A percentile compares a stretch with the other conserved stretches of the same genome.
Evolutionary conservation across 23 tunicate genomes (phyloP).

Genomic region (Phallusia fumigata): DNA sequence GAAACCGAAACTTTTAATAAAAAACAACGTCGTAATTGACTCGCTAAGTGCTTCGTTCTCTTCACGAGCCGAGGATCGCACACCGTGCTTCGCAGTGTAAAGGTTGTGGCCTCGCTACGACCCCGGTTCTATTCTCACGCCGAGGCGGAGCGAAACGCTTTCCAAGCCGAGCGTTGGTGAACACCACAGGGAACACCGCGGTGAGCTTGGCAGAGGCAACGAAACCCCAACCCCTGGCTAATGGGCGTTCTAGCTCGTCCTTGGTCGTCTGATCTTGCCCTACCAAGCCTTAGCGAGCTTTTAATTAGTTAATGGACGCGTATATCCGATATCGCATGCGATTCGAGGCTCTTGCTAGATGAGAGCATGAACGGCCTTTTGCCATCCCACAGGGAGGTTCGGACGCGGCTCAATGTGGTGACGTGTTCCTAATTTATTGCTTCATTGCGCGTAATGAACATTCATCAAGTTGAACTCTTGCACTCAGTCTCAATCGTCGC

Average conservation of each 20-base stretch:
- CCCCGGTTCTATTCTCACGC: not conserved
- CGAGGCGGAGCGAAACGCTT: no score
- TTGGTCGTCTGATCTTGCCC: not conserved
- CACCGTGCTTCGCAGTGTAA: not conserved
- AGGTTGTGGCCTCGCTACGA: not conserved
- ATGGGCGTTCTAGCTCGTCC: not conserved
- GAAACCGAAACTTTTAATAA: no score
- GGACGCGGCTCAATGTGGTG: not conserved
- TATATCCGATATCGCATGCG: not conserved
- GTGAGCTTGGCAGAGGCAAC: not conserved
- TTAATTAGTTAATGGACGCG: conserved; percentile 2
- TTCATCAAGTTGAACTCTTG: conserved; percentile 24
- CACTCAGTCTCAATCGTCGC: conserved; percentile 3
- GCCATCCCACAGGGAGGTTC: conserved; percentile 14
- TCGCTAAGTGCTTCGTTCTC: no score
- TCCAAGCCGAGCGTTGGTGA: not conserved
- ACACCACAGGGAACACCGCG: conserved; percentile 1
- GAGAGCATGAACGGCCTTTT: not conserved
- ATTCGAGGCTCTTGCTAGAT: not conserved
- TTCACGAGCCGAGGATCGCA: not conserved
- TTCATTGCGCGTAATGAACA: conserved; percentile 33
- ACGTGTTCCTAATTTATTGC: conserved; percentile 31
- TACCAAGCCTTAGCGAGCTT: not conserved
- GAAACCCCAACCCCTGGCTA: not conserved
- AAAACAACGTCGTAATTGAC: no score